A percentile compares a stretch with the other conserved stretches of the same genome.
Conservation (phyloP, 2,113 vertebrate species). For the Tetraodon nigroviridis region DNA sequence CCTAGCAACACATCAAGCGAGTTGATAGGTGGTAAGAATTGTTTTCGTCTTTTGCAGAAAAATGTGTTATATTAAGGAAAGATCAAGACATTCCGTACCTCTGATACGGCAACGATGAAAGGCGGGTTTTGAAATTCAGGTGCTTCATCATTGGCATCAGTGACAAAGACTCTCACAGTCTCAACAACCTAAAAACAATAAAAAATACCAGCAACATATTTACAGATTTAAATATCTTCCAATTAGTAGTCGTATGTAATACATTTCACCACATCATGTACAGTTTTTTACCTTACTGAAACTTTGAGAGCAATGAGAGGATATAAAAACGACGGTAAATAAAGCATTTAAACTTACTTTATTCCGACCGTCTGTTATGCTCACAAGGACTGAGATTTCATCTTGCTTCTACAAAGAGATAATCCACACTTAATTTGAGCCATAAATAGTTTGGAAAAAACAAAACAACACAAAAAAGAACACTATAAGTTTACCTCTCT, state of each 20-base stretch:
- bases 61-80: background rate
- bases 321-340: background rate
- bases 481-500: slow-evolving; percentile 82
- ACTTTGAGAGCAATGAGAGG: too few relatives aligned
- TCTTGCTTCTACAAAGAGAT: slow-evolving; percentile 77
- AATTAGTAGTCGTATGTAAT: too few relatives aligned
- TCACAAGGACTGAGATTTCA: slow-evolving; percentile 85
- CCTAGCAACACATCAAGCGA: slow-evolving; percentile 59
- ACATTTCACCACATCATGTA: too few relatives aligned
- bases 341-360: slow-evolving; percentile 73
- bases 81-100: slow-evolving; percentile 72
- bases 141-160: slow-evolving; percentile 88
- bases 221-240: background rate
- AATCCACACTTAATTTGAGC: background rate
- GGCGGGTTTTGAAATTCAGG: slow-evolving; percentile 89
- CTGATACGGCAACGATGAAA: slow-evolving; percentile 80
- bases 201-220: slow-evolving; percentile 1
- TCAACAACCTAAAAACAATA: slow-evolving; percentile 81
- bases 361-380: slow-evolving; percentile 92
- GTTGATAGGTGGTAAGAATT: too few relatives aligned
- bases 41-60: too few relatives aligned
- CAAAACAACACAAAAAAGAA: too few relatives aligned
- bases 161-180: slow-evolving; percentile 87
- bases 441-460: background rate
- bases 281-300: too few relatives aligned